phyloP scores from a whole-genome alignment of 1,140 invertebrate species.

The Pygmarrhopalites habei region DNA sequence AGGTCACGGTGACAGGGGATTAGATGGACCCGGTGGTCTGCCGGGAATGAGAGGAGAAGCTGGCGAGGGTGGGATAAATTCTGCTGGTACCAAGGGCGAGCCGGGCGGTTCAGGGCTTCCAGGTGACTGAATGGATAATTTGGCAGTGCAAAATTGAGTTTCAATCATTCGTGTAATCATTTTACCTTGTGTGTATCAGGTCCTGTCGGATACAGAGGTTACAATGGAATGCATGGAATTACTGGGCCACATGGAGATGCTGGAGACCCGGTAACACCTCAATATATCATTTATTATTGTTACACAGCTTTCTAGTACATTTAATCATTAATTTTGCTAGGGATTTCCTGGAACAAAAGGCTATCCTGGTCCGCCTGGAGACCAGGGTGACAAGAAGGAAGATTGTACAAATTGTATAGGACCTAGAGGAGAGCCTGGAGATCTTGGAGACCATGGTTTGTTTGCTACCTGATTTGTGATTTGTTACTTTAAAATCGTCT shows the following conservation, averaged over 20 bases:
- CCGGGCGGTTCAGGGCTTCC: slow-evolving; percentile 36
- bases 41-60: slow-evolving; percentile 42
- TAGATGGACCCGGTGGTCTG: slow-evolving; percentile 40
- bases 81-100: slow-evolving; percentile 37
- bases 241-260: slow-evolving; percentile 9
- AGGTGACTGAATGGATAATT: slow-evolving; percentile 47
- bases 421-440: slow-evolving; percentile 30
- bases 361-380: not conserved
- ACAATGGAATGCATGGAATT: not conserved
- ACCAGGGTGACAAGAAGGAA: not conserved
- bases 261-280: not conserved
- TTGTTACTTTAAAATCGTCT: no score
- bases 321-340: not conserved
- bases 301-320: not conserved
- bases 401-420: not conserved
- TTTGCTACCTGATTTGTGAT: no score
- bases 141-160: slow-evolving; percentile 43
- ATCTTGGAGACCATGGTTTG: slow-evolving; percentile 39
- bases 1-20: slow-evolving; percentile 42
- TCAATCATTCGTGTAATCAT: not conserved
- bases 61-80: slow-evolving; percentile 39
- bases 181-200: no score
- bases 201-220: slow-evolving; percentile 6
- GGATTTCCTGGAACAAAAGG: not conserved
- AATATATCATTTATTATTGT: not conserved